Conservation (phyloP, 2,888 invertebrate genomes). For the Hirtodrosophila confusa region DNA sequence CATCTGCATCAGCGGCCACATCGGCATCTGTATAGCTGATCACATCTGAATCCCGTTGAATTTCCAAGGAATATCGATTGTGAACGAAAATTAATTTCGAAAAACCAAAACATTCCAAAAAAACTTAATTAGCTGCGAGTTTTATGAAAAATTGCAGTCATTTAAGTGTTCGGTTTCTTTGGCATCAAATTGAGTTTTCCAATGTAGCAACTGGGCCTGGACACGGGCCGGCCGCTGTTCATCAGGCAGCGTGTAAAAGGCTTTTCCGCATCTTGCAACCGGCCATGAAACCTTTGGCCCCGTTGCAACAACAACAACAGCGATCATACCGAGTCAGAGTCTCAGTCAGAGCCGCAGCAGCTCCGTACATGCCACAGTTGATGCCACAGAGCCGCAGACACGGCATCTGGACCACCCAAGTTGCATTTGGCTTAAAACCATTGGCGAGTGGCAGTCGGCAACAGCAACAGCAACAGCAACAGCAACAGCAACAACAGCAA, state of each 20-base stretch:
- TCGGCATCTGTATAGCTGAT: slow-evolving; percentile 21
- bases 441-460: slow-evolving; percentile 49
- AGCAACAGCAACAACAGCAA: slow-evolving; percentile 22
- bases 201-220: slow-evolving; percentile 27
- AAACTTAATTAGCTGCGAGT: slow-evolving; percentile 68
- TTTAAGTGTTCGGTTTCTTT: slow-evolving; percentile 40
- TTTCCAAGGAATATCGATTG: slow-evolving; percentile 63
- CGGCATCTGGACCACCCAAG: slow-evolving; percentile 79
- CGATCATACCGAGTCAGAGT: slow-evolving; percentile 34
- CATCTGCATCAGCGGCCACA: slow-evolving; percentile 38
- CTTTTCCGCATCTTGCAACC: slow-evolving; percentile 58
- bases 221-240: slow-evolving; percentile 25
- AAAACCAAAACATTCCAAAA: slow-evolving; percentile 34
- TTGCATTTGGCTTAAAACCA: slow-evolving; percentile 63
- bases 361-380: slow-evolving; percentile 46
- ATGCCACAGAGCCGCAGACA: slow-evolving; percentile 51
- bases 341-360: background rate
- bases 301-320: slow-evolving; percentile 43
- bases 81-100: slow-evolving; percentile 62
- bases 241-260: slow-evolving; percentile 54
- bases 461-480: slow-evolving; percentile 25
- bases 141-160: slow-evolving; percentile 76
- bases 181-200: slow-evolving; percentile 66
- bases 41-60: slow-evolving; percentile 18
- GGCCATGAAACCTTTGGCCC: slow-evolving; percentile 69